Conservation (phyloP, 2,113 vertebrate species). For the Cryptoleucopteryx plumbea region DNA sequence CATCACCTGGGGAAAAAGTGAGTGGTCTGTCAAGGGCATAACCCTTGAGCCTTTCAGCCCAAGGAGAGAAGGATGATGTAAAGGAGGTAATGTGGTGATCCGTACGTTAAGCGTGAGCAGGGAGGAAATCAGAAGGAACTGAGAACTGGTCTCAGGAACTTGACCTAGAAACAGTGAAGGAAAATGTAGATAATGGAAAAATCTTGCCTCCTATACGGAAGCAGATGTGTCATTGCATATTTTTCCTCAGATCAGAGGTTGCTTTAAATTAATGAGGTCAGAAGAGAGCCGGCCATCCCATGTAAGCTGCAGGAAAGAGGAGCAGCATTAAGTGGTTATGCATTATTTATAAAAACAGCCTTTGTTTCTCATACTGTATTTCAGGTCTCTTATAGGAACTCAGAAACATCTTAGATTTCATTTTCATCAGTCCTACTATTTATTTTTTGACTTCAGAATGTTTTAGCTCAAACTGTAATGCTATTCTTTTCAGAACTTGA, state of each 20-base stretch:
- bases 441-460: background rate
- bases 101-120: background rate
- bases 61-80: background rate
- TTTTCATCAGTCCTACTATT: background rate
- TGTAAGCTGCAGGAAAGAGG: background rate
- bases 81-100: background rate
- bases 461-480: background rate
- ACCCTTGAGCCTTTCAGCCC: background rate
- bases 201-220: background rate
- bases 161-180: background rate
- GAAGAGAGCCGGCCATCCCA: background rate
- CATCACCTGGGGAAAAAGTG: background rate
- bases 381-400: background rate
- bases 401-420: background rate
- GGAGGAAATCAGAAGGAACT: background rate
- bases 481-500: background rate
- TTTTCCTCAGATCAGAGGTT: background rate
- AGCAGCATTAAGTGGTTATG: background rate
- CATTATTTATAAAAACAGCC: background rate
- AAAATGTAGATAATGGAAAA: background rate
- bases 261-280: background rate
- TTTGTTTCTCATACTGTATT: background rate
- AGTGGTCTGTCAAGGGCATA: background rate
- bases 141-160: background rate
- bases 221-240: background rate